Percentiles rank a stretch among this genome's conserved stretches.
Conservation (phyloP, 1,140 invertebrate species). For the Oscheius sp. region DNA sequence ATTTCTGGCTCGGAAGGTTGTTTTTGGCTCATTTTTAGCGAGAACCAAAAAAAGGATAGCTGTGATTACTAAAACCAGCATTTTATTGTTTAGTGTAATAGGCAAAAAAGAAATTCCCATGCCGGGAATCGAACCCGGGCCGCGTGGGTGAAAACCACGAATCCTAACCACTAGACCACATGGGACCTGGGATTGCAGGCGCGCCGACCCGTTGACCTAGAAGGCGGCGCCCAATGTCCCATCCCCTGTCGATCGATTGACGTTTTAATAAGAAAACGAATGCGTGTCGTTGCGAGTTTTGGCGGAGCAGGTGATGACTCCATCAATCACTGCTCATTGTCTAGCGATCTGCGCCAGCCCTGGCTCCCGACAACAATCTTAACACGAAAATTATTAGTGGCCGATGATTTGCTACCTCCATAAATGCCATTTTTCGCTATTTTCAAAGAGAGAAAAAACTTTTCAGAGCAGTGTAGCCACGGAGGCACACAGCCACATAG, state of each 20-base stretch:
- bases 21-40: no score
- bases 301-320: background rate
- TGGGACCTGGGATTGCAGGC: background rate
- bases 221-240: no score
- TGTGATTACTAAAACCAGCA: no score
- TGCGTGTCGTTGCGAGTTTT: background rate
- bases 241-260: background rate
- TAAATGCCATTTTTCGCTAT: background rate
- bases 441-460: background rate
- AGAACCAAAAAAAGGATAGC: no score
- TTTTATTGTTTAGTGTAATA: no score
- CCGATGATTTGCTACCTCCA: background rate
- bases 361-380: background rate
- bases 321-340: constrained; percentile 7
- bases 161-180: constrained; percentile 70
- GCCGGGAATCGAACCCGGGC: constrained; percentile 80
- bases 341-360: background rate
- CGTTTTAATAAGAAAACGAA: background rate
- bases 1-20: no score
- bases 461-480: background rate
- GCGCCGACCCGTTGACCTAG: background rate
- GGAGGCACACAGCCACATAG: background rate
- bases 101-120: constrained; percentile 68
- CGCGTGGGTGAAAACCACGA: constrained; percentile 79
- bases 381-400: background rate